These are phyloP conservation scores for Saccopteryx bilineata DNA, from an alignment of 2,113 vertebrate species.

Conservation along the genomic window DNA sequence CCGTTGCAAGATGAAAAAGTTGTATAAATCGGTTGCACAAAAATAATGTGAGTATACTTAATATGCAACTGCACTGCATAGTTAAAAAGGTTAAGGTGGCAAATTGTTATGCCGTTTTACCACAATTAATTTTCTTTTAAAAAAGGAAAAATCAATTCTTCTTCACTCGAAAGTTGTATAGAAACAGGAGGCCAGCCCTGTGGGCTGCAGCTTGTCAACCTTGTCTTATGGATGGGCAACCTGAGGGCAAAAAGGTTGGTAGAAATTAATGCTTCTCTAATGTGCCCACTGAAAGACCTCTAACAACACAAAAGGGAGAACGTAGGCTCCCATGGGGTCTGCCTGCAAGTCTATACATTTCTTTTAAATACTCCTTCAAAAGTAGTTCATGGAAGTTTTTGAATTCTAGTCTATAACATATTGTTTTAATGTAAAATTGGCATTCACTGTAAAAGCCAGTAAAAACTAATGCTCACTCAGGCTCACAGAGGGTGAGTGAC, in stretches of 20 bases:
- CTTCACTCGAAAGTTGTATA: background rate
- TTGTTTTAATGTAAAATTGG: conserved; percentile 69
- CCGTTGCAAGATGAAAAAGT: background rate
- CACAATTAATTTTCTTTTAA: background rate
- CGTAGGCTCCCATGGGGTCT: background rate
- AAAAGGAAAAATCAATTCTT: conserved; percentile 11
- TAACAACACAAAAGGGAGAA: background rate
- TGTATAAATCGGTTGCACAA: background rate
- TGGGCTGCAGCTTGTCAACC: background rate
- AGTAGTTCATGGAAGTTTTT: conserved; percentile 9
- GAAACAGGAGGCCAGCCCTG: background rate
- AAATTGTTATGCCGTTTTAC: background rate
- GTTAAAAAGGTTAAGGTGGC: conserved; percentile 30
- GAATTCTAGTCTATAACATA: conserved; percentile 4
- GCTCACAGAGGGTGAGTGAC: background rate
- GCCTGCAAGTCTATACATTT: conserved; percentile 40
- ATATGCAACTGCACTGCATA: background rate
- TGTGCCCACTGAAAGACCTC: background rate
- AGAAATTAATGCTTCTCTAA: background rate
- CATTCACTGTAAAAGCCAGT: background rate
- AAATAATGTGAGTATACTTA: background rate
- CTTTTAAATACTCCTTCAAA: conserved; percentile 38
- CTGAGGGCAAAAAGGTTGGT: background rate
- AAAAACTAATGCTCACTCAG: background rate
- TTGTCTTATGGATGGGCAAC: background rate